Percentiles rank a stretch among this genome's conserved stretches.
phyloP scores from a whole-genome alignment of 1,140 invertebrate genomes.

The Lethrus apterus region DNA sequence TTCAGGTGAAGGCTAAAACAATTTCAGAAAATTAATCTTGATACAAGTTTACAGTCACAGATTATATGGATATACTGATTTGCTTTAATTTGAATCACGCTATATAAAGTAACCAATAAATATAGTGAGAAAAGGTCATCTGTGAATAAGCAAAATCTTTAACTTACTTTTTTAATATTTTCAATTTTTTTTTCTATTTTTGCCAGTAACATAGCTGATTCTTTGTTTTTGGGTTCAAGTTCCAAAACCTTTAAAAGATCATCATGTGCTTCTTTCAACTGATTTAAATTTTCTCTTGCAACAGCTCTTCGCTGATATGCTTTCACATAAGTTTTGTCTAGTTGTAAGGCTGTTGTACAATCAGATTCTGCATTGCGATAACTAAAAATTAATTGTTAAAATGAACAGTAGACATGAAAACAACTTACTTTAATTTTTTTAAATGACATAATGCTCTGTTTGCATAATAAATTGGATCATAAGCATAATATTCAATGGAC shows the following conservation, averaged over 20 bases:
- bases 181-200: slow-evolving; percentile 50
- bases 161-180: slow-evolving; percentile 29
- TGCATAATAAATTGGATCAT: slow-evolving; percentile 75
- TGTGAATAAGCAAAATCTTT: too few species aligned
- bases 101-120: background rate
- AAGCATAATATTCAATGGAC: slow-evolving; percentile 67
- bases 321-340: slow-evolving; percentile 73
- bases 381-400: slow-evolving; percentile 46
- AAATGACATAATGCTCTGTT: slow-evolving; percentile 84
- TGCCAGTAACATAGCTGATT: slow-evolving; percentile 50
- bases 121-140: background rate
- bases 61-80: background rate
- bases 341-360: slow-evolving; percentile 60
- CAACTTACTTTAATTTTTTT: slow-evolving; percentile 70
- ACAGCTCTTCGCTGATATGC: slow-evolving; percentile 67
- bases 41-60: background rate
- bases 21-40: background rate
- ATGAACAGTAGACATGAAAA: slow-evolving; percentile 27
- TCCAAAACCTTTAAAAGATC: slow-evolving; percentile 60
- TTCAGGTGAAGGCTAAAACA: background rate
- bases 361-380: slow-evolving; percentile 68
- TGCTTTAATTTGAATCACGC: background rate
- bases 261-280: slow-evolving; percentile 53
- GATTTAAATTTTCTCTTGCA: slow-evolving; percentile 56
- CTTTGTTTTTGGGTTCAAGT: slow-evolving; percentile 65